Base-by-base conservation (phyloP, 2,888 invertebrate species). In the Meteorus cinctellus region DNA sequence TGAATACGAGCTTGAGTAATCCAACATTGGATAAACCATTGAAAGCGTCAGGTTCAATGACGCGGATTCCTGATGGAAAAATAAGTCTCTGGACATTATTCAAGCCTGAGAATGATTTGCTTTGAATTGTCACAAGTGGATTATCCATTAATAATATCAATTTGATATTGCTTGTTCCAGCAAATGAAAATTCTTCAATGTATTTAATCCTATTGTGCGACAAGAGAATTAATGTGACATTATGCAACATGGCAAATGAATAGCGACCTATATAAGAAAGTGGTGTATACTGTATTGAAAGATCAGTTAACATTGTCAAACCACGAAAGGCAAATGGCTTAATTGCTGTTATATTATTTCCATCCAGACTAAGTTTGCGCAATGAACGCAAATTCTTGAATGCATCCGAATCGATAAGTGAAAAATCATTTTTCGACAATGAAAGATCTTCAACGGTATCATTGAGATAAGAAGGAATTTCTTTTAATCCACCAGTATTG, bases 241-340 rank as follows among this genome's bases (percentile, higher is more conserved):
- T 96, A 84, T 96, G 95, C 19, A 97, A 91, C 1, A 95, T 95
- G 60, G 96, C 95, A 86, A 98, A 96, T 16, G 97, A 95, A 86
- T 95, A 96, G 73, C 95, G 94, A 55, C 96, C 94, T 74, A 97
- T 94, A 41, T 93, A 94, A 69, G 94, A 92, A 72, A 98, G 91
- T 2, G 95, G 96, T 14, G 97, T 97, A 84, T 96, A 94, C 86
- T 96, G 96, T 81, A 98, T 96, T 82, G 96, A 95, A 59, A 96
- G 92, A 86, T 94, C 96, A 85, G 92, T 92, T 8, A 98, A 92
- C 16, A 95, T 92, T 4, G 94, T 94, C 72, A 97, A 90, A 12
- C 96, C 96, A 36, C 95, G 93, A 90, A 98, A 97, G 72, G 97
- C 96, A 89, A 96, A 96, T 70, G 95, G 95, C 84, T 95, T 93